Percentiles rank a stretch among this genome's conserved stretches.
These are phyloP conservation scores for Aleiodes alternator DNA, from an alignment of 2,888 invertebrate species.

Conservation along the genomic window DNA sequence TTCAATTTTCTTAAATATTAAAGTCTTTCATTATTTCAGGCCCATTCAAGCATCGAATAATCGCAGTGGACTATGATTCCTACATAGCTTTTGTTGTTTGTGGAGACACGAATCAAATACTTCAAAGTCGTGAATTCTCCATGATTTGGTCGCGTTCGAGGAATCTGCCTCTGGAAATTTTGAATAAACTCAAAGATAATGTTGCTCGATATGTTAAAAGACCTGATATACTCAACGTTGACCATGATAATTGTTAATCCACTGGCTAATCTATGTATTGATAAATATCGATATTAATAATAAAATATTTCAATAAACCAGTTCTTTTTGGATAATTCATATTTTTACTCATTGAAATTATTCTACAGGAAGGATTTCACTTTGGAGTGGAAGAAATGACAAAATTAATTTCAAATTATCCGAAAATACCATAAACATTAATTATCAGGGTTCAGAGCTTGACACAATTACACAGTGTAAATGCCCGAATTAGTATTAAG, in stretches of 20 bases:
- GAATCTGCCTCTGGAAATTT: neutral
- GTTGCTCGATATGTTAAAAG: conserved; percentile 13
- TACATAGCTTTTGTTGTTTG: conserved; percentile 54
- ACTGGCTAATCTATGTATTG: no score
- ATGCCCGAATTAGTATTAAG: no score
- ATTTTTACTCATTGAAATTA: no score
- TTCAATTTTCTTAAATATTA: conserved; percentile 39
- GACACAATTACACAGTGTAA: no score
- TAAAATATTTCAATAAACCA: no score
- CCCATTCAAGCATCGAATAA: conserved; percentile 53
- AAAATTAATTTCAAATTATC: no score
- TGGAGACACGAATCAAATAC: conserved; percentile 46
- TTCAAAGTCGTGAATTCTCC: conserved; percentile 52
- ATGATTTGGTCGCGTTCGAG: conserved; percentile 57
- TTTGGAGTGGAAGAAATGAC: no score
- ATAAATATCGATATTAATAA: no score
- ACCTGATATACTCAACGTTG: conserved; percentile 18
- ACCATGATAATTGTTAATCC: conserved; percentile 18
- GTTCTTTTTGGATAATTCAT: no score
- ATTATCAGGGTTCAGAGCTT: no score
- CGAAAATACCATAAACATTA: no score
- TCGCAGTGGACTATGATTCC: conserved; percentile 49
- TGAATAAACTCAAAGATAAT: conserved; percentile 12
- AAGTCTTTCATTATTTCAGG: conserved; percentile 41
- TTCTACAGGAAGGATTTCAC: no score